Evolutionary conservation across 1,140 invertebrate genomes (phyloP), one percentile per base, ranked within the genome.

Genomic region (Drosophila fuyamai): DNA sequence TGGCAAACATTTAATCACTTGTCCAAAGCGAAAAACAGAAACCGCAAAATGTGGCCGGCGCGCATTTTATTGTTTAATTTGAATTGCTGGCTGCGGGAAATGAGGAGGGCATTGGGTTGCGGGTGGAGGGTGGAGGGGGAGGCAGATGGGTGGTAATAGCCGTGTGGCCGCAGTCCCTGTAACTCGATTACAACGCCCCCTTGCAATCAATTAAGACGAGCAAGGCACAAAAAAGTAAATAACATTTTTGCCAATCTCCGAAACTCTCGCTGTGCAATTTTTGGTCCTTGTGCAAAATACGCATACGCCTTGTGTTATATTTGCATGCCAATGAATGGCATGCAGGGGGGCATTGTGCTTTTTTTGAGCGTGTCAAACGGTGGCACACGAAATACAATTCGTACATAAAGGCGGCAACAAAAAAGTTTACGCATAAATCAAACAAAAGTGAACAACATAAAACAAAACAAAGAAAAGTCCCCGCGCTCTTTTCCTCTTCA

Each of bases 341-440:
- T 32, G 38, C 23, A 23, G 23, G 23, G 23, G 29, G 1, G 29
- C 29, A 7, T 6, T 8, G 29, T 50, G 7, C 13, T 16, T 51
- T 47, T 18, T 23, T 23, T 13, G 47, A 7, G 44, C 36, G 36
- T 32, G 29, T 9, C 18, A 23, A 35, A 44, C 5, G 16, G 3
- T 51, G 32, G 16, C 36, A 12, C 18, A 36, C 18, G 53, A 35
- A 56, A 50, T 32, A 50, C 32, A 46, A 53, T 41, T 41, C 61
- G 18, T 60, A 68, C 63, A 75, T 79, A 81, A 68, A 60, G 54
- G 43, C 47, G 47, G 61, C 65, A 71, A 57, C 38, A 71, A 50
- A 76, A 54, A 84, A 88, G 65, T 86, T 86, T 68, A 88, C 70
- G 80, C 82, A 86, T 86, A 86, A 86, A 86, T 88, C 82, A 88